Conservation (phyloP, 2,888 invertebrate species). For the Lumbricus terrestris region DNA sequence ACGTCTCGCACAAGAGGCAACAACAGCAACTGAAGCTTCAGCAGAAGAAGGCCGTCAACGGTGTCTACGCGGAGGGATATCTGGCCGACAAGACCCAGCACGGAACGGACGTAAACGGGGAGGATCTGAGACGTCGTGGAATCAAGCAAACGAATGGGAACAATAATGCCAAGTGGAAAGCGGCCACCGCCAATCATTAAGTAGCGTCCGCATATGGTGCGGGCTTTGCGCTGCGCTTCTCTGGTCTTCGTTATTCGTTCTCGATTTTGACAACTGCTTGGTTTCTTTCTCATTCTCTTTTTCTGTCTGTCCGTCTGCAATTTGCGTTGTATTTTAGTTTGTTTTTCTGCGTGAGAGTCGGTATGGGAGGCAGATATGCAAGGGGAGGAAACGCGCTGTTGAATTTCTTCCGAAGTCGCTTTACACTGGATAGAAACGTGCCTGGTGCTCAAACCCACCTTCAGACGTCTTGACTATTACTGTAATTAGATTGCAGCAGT, state of each 20-base stretch:
- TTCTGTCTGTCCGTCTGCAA: conserved; percentile 3
- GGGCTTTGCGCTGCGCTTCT: not conserved
- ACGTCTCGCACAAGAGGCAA: conserved; percentile 37
- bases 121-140: not conserved
- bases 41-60: not conserved
- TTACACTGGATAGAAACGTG: conserved; percentile 3
- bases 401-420: not conserved
- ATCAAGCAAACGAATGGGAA: not conserved
- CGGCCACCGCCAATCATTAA: not conserved
- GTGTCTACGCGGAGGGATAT: not conserved
- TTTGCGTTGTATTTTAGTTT: not conserved
- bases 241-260: not conserved
- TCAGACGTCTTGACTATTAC: not conserved
- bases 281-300: not conserved
- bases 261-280: not conserved
- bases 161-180: conserved; percentile 4
- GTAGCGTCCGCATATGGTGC: not conserved
- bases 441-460: not conserved
- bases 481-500: not conserved
- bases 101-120: not conserved
- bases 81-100: not conserved
- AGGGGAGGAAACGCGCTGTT: not conserved
- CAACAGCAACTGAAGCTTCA: not conserved
- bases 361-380: not conserved
- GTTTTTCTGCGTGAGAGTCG: not conserved